These are phyloP conservation scores for Sesamia inferens DNA, from an alignment of 2,888 invertebrate genomes.

Conservation along the genomic window DNA sequence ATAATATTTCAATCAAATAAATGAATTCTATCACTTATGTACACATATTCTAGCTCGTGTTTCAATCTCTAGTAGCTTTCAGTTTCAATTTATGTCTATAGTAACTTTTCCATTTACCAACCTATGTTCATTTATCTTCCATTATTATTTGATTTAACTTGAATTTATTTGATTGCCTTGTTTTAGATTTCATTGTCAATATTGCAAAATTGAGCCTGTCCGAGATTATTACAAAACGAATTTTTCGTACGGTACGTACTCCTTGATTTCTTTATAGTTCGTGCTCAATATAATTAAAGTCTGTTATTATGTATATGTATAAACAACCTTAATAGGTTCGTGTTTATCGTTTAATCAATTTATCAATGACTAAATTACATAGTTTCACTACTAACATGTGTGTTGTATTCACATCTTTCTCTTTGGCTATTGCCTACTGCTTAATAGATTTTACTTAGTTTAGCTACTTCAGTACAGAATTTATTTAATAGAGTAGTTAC, in stretches of 20 bases:
- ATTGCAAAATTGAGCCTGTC: constrained; percentile 34
- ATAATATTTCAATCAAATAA: not conserved
- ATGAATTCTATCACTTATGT: constrained; percentile 4
- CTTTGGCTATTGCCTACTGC: not conserved
- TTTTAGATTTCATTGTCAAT: constrained; percentile 32
- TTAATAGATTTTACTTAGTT: not conserved
- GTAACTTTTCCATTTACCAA: not conserved
- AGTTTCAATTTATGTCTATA: not conserved
- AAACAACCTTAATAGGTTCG: constrained; percentile 2
- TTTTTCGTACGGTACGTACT: not conserved
- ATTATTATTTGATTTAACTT: not conserved
- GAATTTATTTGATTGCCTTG: constrained; percentile 9
- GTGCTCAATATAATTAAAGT: constrained; percentile 7
- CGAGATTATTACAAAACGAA: constrained; percentile 6
- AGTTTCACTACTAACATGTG: constrained; percentile 9
- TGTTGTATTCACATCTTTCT: not conserved
- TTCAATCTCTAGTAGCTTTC: not conserved
- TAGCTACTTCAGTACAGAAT: not conserved
- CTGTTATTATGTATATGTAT: not conserved
- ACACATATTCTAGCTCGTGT: not conserved
- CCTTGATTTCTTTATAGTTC: constrained; percentile 20
- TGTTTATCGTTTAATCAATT: not conserved
- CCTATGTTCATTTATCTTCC: not conserved
- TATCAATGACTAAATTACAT: constrained; percentile 2
- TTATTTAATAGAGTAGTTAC: constrained; percentile 2